These are phyloP conservation scores for Dicranocentrus wangi DNA, from an alignment of 2,888 invertebrate species.

Conservation along the genomic window DNA sequence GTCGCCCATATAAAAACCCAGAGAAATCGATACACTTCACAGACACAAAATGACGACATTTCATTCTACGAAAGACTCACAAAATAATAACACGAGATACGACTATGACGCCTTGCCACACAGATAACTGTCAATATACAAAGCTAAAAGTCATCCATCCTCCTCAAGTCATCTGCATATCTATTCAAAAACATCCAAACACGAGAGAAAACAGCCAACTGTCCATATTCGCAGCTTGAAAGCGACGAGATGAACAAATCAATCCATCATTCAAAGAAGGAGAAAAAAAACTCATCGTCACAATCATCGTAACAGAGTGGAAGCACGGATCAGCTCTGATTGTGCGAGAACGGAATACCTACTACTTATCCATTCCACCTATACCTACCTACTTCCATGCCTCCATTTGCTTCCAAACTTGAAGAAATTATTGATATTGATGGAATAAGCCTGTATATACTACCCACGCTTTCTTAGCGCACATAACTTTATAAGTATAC, in stretches of 20 bases:
- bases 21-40: not conserved
- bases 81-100: conserved; percentile 9
- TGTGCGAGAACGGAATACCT: too few relatives aligned
- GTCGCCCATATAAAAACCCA: not conserved
- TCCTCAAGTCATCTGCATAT: conserved; percentile 30
- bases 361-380: too few relatives aligned
- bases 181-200: not conserved
- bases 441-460: too few relatives aligned
- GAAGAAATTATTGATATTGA: too few relatives aligned
- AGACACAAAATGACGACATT: conserved; percentile 23
- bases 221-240: not conserved
- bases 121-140: conserved; percentile 38
- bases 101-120: conserved; percentile 12
- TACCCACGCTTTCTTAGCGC: too few relatives aligned
- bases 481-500: too few relatives aligned
- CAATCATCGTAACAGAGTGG: too few relatives aligned
- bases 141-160: conserved; percentile 25
- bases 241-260: conserved; percentile 9
- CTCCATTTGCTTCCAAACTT: too few relatives aligned
- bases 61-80: conserved; percentile 33
- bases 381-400: too few relatives aligned
- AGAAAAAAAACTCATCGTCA: too few relatives aligned
- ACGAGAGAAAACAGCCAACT: not conserved
- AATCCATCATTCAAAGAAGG: conserved; percentile 27
- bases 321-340: too few relatives aligned